Percentiles rank a stretch among this genome's conserved stretches.
Conservation (phyloP, 2,888 invertebrate species). For the Incurvaria masculella region DNA sequence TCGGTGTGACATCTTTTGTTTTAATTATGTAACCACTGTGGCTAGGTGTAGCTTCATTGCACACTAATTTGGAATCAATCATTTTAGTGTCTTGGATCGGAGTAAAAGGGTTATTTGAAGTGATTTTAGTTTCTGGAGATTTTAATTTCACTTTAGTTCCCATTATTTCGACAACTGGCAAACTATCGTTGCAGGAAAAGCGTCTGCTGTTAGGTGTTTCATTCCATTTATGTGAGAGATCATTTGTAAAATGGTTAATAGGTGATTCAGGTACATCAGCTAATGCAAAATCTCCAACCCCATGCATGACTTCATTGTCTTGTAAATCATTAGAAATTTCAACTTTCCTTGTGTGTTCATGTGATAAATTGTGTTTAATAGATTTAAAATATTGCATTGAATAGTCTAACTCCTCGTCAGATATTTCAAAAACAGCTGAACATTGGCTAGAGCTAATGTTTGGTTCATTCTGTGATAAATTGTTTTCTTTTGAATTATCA, state of each 20-base stretch:
- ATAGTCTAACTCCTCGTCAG: slow-evolving; percentile 64
- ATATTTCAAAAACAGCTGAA: slow-evolving; percentile 33
- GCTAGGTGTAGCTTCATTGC: slow-evolving; percentile 30
- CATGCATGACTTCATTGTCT: too few relatives aligned
- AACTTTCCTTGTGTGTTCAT: neutral
- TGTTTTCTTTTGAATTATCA: neutral
- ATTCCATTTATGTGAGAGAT: too few relatives aligned
- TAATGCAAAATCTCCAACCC: too few relatives aligned
- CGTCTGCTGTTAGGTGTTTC: too few relatives aligned
- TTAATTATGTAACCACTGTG: slow-evolving; percentile 49
- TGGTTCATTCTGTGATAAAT: neutral
- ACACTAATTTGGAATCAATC: too few relatives aligned
- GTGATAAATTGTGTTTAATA: neutral
- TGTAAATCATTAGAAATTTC: too few relatives aligned
- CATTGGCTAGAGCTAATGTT: slow-evolving; percentile 22
- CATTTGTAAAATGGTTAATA: too few relatives aligned
- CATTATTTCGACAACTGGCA: slow-evolving; percentile 23
- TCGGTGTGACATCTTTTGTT: slow-evolving; percentile 54
- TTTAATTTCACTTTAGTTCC: slow-evolving; percentile 14
- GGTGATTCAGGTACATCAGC: too few relatives aligned
- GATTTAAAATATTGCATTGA: slow-evolving; percentile 42
- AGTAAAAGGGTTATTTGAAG: slow-evolving; percentile 2
- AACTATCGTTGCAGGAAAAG: slow-evolving; percentile 13
- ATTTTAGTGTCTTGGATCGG: slow-evolving; percentile 2
- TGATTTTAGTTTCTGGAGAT: slow-evolving; percentile 3